phyloP scores from a whole-genome alignment of 92 coral and sea anemone genomes.

The Galaxea fascicularis region DNA sequence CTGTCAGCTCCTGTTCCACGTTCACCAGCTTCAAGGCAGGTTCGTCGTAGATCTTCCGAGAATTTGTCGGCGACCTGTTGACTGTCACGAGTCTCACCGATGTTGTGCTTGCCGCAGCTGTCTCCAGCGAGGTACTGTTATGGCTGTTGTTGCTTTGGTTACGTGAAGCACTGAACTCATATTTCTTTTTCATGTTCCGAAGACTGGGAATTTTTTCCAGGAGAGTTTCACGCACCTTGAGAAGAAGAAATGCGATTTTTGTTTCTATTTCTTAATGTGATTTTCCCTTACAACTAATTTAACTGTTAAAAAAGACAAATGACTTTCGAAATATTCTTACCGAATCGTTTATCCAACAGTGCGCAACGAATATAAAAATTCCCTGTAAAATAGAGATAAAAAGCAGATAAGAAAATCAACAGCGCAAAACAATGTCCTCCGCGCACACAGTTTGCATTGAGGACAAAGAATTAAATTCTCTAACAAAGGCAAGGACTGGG shows the following conservation, averaged over 20 bases:
- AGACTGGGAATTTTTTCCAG: slow-evolving; percentile 23
- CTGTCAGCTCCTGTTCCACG: slow-evolving; percentile 4
- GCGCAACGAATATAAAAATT: slow-evolving; percentile 86
- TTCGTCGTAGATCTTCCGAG: slow-evolving; percentile 26
- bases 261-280: neutral
- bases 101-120: slow-evolving; percentile 31
- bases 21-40: slow-evolving; percentile 39
- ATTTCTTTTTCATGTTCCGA: neutral
- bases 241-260: neutral
- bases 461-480: too few species aligned
- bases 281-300: too few species aligned
- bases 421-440: neutral
- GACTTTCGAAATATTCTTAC: slow-evolving; percentile 45
- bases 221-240: slow-evolving; percentile 40
- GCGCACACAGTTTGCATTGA: too few species aligned
- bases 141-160: neutral
- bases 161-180: neutral
- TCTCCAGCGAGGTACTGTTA: slow-evolving; percentile 22
- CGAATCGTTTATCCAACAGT: slow-evolving; percentile 92
- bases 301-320: neutral
- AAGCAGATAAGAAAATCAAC: too few species aligned
- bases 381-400: slow-evolving; percentile 60
- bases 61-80: slow-evolving; percentile 31
- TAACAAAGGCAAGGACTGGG: too few species aligned
- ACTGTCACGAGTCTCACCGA: slow-evolving; percentile 26